Evolutionary conservation across 37 sponge, comb jelly and placozoan genomes (phyloP).

Genomic region (Axinella damicornis): DNA sequence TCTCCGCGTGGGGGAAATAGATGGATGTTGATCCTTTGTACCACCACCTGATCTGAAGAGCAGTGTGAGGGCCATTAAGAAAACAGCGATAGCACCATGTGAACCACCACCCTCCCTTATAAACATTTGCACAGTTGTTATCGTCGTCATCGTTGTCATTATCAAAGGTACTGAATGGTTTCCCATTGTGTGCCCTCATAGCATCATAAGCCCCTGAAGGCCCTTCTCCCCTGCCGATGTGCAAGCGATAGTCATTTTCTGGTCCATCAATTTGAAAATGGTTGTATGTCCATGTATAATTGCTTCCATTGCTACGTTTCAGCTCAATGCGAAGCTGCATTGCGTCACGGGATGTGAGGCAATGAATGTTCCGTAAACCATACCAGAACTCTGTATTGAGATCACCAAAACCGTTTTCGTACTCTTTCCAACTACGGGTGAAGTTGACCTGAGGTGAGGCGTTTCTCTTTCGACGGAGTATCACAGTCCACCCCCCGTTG

Average conservation of each 20-base stretch:
- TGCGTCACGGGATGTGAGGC: constrained; percentile 12
- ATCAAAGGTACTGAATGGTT: constrained; percentile 26
- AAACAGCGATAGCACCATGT: too few species aligned
- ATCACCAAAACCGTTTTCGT: constrained; percentile 50
- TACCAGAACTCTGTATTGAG: constrained; percentile 33
- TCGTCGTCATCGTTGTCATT: constrained; percentile 3
- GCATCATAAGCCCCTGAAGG: constrained; percentile 15
- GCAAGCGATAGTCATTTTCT: constrained; percentile 15
- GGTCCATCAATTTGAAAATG: constrained; percentile 26
- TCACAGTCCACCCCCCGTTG: constrained; percentile 38
- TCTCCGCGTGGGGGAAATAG: too few species aligned
- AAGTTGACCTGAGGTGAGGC: constrained; percentile 22
- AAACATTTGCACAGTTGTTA: not conserved
- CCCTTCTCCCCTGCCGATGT: constrained; percentile 10
- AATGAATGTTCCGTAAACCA: constrained; percentile 35
- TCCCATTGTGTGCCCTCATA: constrained; percentile 32
- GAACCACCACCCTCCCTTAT: too few species aligned
- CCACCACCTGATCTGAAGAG: too few species aligned
- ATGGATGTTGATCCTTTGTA: too few species aligned
- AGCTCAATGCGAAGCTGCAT: constrained; percentile 11
- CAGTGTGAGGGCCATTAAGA: too few species aligned
- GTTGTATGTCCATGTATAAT: not conserved
- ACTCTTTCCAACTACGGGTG: constrained; percentile 16
- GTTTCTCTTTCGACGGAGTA: constrained; percentile 7
- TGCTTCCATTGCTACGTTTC: not conserved